These are phyloP conservation scores for Melanotaenia nigrans DNA, from an alignment of 2,797 vertebrate genomes.

Conservation along the genomic window DNA sequence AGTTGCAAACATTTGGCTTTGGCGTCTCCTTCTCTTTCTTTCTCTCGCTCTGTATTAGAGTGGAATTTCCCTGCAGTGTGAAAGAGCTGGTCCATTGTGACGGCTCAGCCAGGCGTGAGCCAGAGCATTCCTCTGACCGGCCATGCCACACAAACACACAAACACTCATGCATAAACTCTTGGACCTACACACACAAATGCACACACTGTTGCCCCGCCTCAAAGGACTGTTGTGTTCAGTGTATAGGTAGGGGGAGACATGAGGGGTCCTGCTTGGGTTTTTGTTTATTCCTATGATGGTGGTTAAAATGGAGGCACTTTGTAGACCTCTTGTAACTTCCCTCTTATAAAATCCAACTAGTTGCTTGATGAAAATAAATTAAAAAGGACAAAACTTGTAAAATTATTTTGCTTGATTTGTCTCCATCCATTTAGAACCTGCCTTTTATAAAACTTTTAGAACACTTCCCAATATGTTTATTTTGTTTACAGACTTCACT, in stretches of 20 bases:
- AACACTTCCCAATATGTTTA: background rate
- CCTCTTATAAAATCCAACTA: background rate
- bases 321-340: conserved; percentile 2
- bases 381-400: background rate
- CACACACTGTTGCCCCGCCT: conserved; percentile 61
- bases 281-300: conserved; percentile 39
- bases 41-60: conserved; percentile 68
- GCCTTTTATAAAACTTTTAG: conserved; percentile 13
- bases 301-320: conserved; percentile 11
- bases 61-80: conserved; percentile 85
- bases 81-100: conserved; percentile 85
- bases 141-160: conserved; percentile 80
- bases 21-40: conserved; percentile 54
- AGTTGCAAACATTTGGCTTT: conserved; percentile 72
- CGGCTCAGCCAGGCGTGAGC: conserved; percentile 83
- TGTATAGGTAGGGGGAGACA: conserved; percentile 38
- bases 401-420: conserved; percentile 3
- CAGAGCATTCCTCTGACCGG: conserved; percentile 81
- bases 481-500: background rate
- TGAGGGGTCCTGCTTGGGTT: conserved; percentile 38
- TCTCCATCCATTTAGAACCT: conserved; percentile 6
- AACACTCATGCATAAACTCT: conserved; percentile 70
- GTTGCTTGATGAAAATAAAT: background rate
- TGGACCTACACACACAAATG: conserved; percentile 52
- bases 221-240: conserved; percentile 67